Conservation (phyloP, 2,888 invertebrate genomes). For the Perizoma flavofasciatum region DNA sequence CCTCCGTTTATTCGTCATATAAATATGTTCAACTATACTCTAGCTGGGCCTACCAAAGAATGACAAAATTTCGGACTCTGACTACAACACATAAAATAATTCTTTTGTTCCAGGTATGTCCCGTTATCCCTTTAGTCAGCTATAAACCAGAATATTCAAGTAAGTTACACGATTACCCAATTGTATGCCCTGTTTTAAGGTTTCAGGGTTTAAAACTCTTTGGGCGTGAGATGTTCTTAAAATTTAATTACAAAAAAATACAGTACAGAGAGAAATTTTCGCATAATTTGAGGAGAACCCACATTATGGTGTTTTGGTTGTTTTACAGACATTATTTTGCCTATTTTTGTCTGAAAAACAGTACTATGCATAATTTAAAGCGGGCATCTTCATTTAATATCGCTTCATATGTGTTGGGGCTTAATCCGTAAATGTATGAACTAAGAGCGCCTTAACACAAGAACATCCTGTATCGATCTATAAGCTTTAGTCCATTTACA, state of each 20-base stretch:
- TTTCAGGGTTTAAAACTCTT: conserved; percentile 9
- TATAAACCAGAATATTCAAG: conserved; percentile 45
- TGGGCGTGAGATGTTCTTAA: conserved; percentile 13
- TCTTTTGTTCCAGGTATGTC: conserved; percentile 71
- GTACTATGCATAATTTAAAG: conserved; percentile 7
- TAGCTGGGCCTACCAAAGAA: too few species aligned
- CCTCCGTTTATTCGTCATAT: too few species aligned
- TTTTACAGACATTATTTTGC: conserved; percentile 31
- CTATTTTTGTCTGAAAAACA: conserved; percentile 33
- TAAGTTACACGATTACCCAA: conserved; percentile 32
- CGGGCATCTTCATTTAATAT: neutral
- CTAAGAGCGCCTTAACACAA: too few species aligned
- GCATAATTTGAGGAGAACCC: conserved; percentile 33
- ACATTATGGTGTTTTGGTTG: conserved; percentile 41
- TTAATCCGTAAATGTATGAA: too few species aligned
- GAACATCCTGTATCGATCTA: too few species aligned
- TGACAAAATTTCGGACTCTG: too few species aligned
- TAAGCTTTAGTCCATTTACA: too few species aligned
- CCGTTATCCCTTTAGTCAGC: conserved; percentile 51
- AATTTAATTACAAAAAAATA: conserved; percentile 41
- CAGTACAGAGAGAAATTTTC: conserved; percentile 29
- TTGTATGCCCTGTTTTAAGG: conserved; percentile 15
- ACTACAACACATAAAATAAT: conserved; percentile 31
- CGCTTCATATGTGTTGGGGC: too few species aligned
- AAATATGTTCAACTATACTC: too few species aligned